Conservation (phyloP, 2,797 vertebrate genomes). For the Carapus acus region DNA sequence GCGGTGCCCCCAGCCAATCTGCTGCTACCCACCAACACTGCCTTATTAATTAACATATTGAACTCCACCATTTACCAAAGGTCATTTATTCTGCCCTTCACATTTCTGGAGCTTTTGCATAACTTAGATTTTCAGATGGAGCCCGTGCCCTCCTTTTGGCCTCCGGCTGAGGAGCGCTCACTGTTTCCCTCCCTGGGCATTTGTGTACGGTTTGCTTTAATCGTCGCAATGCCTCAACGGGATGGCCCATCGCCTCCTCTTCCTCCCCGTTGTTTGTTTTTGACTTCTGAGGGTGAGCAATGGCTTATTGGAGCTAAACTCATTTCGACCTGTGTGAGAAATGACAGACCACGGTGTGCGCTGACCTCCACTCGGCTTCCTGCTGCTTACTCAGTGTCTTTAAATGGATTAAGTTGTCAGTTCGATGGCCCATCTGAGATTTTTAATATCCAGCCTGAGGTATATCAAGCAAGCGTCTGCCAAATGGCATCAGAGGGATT, state of each 20-base stretch:
- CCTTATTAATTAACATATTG: slow-evolving; percentile 61
- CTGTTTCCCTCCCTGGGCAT: too few species aligned
- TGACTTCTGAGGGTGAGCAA: slow-evolving; percentile 30
- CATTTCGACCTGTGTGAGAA: slow-evolving; percentile 48
- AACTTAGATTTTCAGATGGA: slow-evolving; percentile 16
- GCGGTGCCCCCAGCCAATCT: slow-evolving; percentile 32
- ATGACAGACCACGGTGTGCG: slow-evolving; percentile 52
- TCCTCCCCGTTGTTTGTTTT: slow-evolving; percentile 16
- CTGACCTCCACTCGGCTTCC: slow-evolving; percentile 61
- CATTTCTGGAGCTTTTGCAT: slow-evolving; percentile 32
- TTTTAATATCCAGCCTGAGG: slow-evolving; percentile 72
- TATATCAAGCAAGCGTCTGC: slow-evolving; percentile 63
- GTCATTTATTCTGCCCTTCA: slow-evolving; percentile 39
- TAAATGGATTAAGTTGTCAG: slow-evolving; percentile 73
- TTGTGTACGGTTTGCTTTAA: slow-evolving; percentile 30
- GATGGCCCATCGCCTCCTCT: slow-evolving; percentile 15
- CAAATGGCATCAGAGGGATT: slow-evolving; percentile 66
- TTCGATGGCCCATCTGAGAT: slow-evolving; percentile 65
- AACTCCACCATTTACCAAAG: slow-evolving; percentile 47
- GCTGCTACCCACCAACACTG: slow-evolving; percentile 34
- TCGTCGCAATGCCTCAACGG: slow-evolving; percentile 22
- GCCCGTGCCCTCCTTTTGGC: slow-evolving; percentile 6
- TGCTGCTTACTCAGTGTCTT: slow-evolving; percentile 64
- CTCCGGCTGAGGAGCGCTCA: neutral
- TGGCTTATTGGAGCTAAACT: slow-evolving; percentile 54